phyloP scores from a whole-genome alignment of 2,888 invertebrate species.

The Cephus pulcher region DNA sequence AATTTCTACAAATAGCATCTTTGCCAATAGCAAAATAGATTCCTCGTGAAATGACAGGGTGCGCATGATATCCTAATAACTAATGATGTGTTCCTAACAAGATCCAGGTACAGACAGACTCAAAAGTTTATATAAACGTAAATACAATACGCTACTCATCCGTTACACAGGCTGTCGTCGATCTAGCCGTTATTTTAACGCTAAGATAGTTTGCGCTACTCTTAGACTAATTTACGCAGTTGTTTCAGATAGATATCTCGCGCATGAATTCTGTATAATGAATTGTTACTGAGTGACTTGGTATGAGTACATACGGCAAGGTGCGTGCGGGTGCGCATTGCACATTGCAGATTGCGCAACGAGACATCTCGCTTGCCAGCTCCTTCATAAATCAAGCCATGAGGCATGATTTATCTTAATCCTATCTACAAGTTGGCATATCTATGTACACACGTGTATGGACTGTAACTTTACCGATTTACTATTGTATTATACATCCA shows the following conservation, averaged over 20 bases:
- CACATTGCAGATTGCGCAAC: slow-evolving; percentile 13
- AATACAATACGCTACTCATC: background rate
- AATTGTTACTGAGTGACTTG: background rate
- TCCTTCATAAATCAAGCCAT: slow-evolving; percentile 43
- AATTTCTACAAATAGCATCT: background rate
- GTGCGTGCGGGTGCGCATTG: slow-evolving; percentile 16
- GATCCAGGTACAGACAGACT: background rate
- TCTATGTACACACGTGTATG: background rate
- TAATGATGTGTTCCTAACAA: background rate
- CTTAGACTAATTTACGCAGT: background rate
- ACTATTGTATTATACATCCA: background rate
- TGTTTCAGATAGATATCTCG: background rate
- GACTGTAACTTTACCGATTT: background rate
- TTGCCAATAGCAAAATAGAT: too few relatives aligned
- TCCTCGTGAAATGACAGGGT: too few relatives aligned
- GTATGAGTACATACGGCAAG: background rate
- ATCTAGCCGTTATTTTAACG: background rate
- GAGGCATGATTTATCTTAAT: slow-evolving; percentile 51
- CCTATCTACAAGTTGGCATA: slow-evolving; percentile 38
- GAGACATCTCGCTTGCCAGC: slow-evolving; percentile 16
- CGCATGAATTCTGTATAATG: background rate
- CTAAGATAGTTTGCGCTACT: background rate
- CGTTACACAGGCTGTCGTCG: background rate
- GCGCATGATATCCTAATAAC: background rate
- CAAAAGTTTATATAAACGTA: background rate